These are phyloP conservation scores for Micromys minutus DNA, from an alignment of 2,113 vertebrate species.

Conservation along the genomic window DNA sequence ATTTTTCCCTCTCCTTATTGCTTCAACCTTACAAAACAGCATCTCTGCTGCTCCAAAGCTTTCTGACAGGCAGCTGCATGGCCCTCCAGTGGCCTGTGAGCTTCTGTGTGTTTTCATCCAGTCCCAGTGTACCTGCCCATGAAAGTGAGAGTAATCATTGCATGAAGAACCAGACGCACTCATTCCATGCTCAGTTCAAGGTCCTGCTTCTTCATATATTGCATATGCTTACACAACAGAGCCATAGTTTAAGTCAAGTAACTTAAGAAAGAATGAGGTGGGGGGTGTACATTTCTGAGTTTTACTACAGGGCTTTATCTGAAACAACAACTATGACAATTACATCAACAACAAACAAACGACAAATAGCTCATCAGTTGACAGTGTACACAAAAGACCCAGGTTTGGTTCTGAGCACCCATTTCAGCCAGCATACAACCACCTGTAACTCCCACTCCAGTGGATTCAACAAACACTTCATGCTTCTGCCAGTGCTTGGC, in stretches of 20 bases:
- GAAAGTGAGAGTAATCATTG: too few species aligned
- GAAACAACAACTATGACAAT: too few species aligned
- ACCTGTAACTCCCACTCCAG: neutral
- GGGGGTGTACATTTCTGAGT: neutral
- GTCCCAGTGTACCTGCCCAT: neutral
- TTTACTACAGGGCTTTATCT: neutral
- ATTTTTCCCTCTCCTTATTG: neutral
- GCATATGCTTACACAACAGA: neutral
- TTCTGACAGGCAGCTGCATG: neutral
- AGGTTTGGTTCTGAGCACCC: neutral
- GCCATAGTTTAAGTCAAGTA: neutral
- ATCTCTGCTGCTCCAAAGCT: neutral
- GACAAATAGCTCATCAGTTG: neutral
- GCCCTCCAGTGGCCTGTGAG: neutral
- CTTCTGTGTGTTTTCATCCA: neutral
- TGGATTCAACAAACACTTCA: neutral
- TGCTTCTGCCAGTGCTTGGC: neutral
- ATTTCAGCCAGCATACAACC: neutral
- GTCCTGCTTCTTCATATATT: neutral
- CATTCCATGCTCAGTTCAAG: neutral
- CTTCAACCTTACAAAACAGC: neutral
- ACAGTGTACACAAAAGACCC: neutral
- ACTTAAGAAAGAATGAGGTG: neutral
- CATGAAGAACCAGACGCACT: too few species aligned
- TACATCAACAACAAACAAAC: too few species aligned